Evolutionary conservation across 2,888 invertebrate species (phyloP), one percentile per base, ranked within the genome.

Genomic region (Tyria jacobaeae): DNA sequence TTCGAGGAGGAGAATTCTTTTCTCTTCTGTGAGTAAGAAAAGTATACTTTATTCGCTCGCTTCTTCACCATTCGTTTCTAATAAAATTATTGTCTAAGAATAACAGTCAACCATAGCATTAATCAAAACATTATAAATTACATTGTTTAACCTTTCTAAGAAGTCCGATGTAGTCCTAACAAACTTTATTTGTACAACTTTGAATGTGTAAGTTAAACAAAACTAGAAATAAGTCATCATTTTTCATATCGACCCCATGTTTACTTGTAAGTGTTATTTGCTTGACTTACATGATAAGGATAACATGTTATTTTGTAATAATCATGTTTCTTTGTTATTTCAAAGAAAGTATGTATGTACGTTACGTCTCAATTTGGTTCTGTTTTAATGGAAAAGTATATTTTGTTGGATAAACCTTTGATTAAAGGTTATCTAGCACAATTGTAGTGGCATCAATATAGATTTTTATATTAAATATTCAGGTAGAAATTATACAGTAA

Each of bases 191-290:
- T 52, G 56, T 58, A 31, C 24, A 21, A 49, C 24, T 47, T 44
- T 24, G 48, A 47, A 47, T 37, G 4, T 12, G 44, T 21, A 3
- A 44, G 21, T 21, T 44, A 37, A 57, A 57, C 52, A 35, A 27
- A 1, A 35, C 50, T 54, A 31, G 49, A 62, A 73, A 61, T 73
- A 70, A 72, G 74, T 68, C 60, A 73, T 72, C 59, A 55, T 62
- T 24, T 25, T 34, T 17, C 48, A 25, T 15, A 21, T n/a, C n/a
- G n/a, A 27, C 41, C 39, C 60, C 49, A 55, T 51, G 52, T 3
- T 9, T 24, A 48, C 15, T 55, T 34, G 15, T 31, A 6, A 25
- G 5, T 47, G 25, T 63, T 75, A 58, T 75, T 75, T 75, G 47
- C n/a, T 57, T 70, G 66, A 17, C 21, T 12, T 52, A 74, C 68